These are phyloP conservation scores for Eupithecia subumbrata DNA, from an alignment of 2,888 invertebrate species.

Conservation along the genomic window DNA sequence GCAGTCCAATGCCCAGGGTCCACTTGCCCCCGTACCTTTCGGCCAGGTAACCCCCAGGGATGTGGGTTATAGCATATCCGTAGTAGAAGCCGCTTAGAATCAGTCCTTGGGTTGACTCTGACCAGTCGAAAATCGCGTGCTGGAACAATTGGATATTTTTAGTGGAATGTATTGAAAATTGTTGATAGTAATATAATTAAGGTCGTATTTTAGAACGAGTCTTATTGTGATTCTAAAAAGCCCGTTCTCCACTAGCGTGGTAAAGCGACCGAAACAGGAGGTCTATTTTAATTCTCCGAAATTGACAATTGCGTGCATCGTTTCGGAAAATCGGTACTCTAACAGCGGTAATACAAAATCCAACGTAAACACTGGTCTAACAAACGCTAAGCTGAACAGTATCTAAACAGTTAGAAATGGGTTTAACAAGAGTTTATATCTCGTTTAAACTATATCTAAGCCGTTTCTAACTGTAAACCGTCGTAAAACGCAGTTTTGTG, in stretches of 20 bases:
- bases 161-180: not conserved
- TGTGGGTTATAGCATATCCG: conserved; percentile 93
- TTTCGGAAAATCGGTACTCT: too few relatives aligned
- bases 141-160: conserved; percentile 46
- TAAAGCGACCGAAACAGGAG: not conserved
- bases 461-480: too few relatives aligned
- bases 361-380: too few relatives aligned
- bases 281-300: too few relatives aligned
- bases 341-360: too few relatives aligned
- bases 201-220: not conserved
- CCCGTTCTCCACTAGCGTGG: not conserved
- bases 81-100: conserved; percentile 93
- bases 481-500: too few relatives aligned
- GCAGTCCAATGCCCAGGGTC: conserved; percentile 90
- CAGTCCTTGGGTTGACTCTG: conserved; percentile 89
- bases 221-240: not conserved
- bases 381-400: too few relatives aligned
- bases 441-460: too few relatives aligned
- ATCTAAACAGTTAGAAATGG: too few relatives aligned
- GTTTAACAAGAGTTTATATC: too few relatives aligned
- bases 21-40: conserved; percentile 94
- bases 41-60: conserved; percentile 93
- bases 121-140: conserved; percentile 87
- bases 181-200: not conserved
- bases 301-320: too few relatives aligned